These are phyloP conservation scores for Ianthella basta DNA, from an alignment of 37 sponge, comb jelly and placozoan genomes.

Conservation along the genomic window DNA sequence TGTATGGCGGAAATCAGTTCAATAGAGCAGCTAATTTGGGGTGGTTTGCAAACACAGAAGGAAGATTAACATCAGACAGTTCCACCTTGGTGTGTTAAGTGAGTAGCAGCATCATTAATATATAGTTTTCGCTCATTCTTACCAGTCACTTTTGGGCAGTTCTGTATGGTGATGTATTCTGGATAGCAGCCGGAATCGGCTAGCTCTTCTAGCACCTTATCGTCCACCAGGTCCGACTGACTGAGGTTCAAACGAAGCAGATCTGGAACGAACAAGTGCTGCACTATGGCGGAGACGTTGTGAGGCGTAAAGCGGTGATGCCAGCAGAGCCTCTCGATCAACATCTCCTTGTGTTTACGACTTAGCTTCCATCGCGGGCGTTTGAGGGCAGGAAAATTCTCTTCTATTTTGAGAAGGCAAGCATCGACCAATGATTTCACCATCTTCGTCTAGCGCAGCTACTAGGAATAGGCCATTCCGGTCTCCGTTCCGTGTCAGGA, in stretches of 20 bases:
- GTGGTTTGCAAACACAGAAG: no score
- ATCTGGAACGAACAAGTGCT: slow-evolving; percentile 69
- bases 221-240: slow-evolving; percentile 66
- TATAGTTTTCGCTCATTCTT: neutral
- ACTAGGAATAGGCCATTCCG: no score
- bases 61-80: no score
- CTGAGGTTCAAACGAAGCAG: slow-evolving; percentile 65
- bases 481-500: neutral
- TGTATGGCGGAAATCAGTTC: no score
- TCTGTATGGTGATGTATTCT: slow-evolving; percentile 53
- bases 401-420: slow-evolving; percentile 66
- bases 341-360: slow-evolving; percentile 63
- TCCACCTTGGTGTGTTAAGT: no score
- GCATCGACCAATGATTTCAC: slow-evolving; percentile 66
- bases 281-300: slow-evolving; percentile 50
- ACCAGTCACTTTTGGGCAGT: slow-evolving; percentile 79
- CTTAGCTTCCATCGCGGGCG: slow-evolving; percentile 64
- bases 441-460: slow-evolving; percentile 31
- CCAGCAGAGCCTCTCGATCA: slow-evolving; percentile 86
- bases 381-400: slow-evolving; percentile 33
- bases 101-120: no score
- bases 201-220: slow-evolving; percentile 59
- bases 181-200: slow-evolving; percentile 58
- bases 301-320: slow-evolving; percentile 48
- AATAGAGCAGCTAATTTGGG: no score